These are phyloP conservation scores for Sebastes minor DNA, from an alignment of 2,797 vertebrate species.

Conservation along the genomic window DNA sequence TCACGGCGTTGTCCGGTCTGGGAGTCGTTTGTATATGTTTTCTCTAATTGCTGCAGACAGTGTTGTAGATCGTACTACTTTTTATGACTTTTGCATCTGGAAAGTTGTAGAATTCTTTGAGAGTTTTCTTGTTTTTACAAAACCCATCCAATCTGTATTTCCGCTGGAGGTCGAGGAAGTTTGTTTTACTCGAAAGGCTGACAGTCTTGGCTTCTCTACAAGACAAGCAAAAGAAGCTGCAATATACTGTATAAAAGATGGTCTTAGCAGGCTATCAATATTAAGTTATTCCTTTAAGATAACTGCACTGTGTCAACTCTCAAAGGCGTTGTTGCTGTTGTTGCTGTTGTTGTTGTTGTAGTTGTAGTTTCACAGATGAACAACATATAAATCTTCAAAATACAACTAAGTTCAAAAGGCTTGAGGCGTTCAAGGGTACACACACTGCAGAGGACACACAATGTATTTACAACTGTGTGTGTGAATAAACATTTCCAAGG, in stretches of 20 bases:
- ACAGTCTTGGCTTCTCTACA: neutral
- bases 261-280: neutral
- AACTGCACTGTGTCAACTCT: neutral
- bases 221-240: neutral
- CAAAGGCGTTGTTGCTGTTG: neutral
- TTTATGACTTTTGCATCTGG: neutral
- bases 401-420: neutral
- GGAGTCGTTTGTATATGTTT: neutral
- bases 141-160: neutral
- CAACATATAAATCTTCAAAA: neutral
- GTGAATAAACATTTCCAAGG: neutral
- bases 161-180: neutral
- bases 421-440: neutral
- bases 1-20: too few species aligned
- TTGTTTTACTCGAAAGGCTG: neutral
- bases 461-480: neutral
- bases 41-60: neutral
- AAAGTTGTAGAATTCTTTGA: neutral
- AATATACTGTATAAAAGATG: neutral
- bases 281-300: neutral
- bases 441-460: neutral
- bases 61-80: neutral
- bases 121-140: neutral
- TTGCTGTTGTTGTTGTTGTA: neutral
- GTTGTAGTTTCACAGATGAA: neutral